Evolutionary conservation across 2,888 invertebrate genomes (phyloP), one percentile per base, ranked within the genome.

Genomic region (Tubulanus polymorphus): DNA sequence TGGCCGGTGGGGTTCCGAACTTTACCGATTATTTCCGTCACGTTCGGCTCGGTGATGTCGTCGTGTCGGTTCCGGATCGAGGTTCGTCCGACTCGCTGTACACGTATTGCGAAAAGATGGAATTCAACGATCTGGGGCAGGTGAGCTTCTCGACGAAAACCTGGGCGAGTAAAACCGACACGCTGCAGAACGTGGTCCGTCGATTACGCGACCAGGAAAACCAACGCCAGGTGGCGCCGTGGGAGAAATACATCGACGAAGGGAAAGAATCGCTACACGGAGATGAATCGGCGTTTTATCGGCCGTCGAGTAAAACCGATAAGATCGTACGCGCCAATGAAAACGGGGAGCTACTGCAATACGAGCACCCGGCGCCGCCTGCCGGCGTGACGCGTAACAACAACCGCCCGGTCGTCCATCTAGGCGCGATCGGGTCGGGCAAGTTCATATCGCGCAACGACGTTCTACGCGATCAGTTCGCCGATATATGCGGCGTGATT

Each of bases 1-100:
- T 94, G 2, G 96, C 93, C 3, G 97, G 97, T 10, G 97, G 94
- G 1, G 93, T 99, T 45, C 95, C 97, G 0, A 93, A 97, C 81
- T 96, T 90, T 77, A 93, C 94, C 0, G 95, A 97, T 80, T 93
- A 90, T 78, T 86, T 87, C 64, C 88, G 88, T 66, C 96, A 97
- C 77, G 93, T 96, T 26, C 85, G 93, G 26, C 84, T 95, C 23
- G 96, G 80, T 12, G 78, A 79, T 55, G 69, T 80, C 10, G 74
- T 78, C 6, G 72, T 79, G 1, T 75, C 76, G 3, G 57, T 64
- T 48, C 68, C 74, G 2, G 59, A 58, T 2, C n/a, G n/a, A n/a
- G 61, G 65, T 37, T 58, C 63, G 26, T 63, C 62, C 25, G 67
- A 62, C 0, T 63, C 69, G 63, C 86, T 91, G 12, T 93, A 92